Evolutionary conservation across 1,140 invertebrate genomes (phyloP).

Genomic region (Holcopasites calliopsidis): DNA sequence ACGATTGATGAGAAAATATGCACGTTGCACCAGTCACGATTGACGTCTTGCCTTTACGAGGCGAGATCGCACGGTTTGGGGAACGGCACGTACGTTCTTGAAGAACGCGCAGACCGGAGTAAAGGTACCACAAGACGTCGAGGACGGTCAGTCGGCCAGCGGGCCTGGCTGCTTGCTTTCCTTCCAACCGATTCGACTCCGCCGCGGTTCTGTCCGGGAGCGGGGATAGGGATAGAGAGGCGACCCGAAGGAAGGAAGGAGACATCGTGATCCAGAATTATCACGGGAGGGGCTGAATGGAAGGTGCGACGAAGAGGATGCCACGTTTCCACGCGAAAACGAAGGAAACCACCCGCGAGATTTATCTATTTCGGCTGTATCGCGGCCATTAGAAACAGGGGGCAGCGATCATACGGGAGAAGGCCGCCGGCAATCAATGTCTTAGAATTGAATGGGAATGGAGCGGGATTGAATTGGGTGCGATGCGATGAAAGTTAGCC

Average conservation of each 20-base stretch:
- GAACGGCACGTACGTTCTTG: constrained; percentile 81
- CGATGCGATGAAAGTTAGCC: not conserved
- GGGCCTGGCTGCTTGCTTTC: constrained; percentile 52
- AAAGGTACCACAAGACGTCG: constrained; percentile 69
- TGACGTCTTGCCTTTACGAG: constrained; percentile 30
- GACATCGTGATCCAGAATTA: constrained; percentile 35
- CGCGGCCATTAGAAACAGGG: not conserved
- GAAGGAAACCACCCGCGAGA: not conserved
- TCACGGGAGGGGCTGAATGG: constrained; percentile 1
- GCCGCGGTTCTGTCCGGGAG: constrained; percentile 19
- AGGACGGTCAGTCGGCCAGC: constrained; percentile 74
- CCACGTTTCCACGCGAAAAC: not conserved
- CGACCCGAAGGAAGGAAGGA: constrained; percentile 40
- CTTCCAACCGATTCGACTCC: constrained; percentile 70
- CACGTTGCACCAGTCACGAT: constrained; percentile 51
- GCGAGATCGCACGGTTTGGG: constrained; percentile 41
- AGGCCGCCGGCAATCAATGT: not conserved
- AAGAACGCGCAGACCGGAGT: constrained; percentile 76
- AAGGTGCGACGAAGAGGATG: constrained; percentile 1
- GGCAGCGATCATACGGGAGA: not conserved
- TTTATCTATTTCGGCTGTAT: constrained; percentile 1
- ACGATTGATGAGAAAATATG: not conserved
- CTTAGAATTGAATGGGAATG: not conserved
- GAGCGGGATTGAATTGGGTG: too few relatives aligned
- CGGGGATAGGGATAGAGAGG: constrained; percentile 38